A percentile compares a stretch with the other conserved stretches of the same genome.
These are phyloP conservation scores for Parthenolecanium corni DNA, from an alignment of 2,888 invertebrate species.

Conservation along the genomic window DNA sequence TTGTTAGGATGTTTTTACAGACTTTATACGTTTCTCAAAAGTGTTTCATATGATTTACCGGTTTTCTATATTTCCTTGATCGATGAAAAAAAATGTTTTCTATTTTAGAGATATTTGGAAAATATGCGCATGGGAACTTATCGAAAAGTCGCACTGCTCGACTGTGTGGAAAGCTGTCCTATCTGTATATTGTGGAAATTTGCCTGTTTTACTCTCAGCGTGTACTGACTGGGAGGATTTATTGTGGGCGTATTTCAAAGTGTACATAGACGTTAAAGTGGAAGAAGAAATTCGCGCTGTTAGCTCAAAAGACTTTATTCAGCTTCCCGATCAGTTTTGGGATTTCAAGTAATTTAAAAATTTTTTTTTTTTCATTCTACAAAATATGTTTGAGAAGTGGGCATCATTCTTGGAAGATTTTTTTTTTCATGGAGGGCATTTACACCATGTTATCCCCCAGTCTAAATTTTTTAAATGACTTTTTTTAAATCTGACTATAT, in stretches of 20 bases:
- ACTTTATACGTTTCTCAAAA: not conserved
- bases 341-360: constrained; percentile 44
- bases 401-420: too few species aligned
- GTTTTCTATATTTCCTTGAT: constrained; percentile 1
- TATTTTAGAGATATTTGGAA: constrained; percentile 45
- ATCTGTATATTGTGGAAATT: constrained; percentile 70
- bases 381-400: too few species aligned
- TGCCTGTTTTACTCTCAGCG: constrained; percentile 60
- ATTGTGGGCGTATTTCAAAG: constrained; percentile 75
- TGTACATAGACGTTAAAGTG: constrained; percentile 70
- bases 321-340: constrained; percentile 58
- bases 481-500: too few species aligned
- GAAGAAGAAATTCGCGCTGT: constrained; percentile 59
- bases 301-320: constrained; percentile 44
- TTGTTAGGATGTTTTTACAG: constrained; percentile 35
- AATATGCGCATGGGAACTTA: constrained; percentile 45
- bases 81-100: not conserved
- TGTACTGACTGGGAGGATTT: constrained; percentile 78
- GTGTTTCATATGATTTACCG: constrained; percentile 7
- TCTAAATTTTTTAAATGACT: too few species aligned
- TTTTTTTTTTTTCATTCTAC: too few species aligned
- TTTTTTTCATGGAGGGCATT: too few species aligned
- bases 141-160: constrained; percentile 37
- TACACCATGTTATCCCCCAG: too few species aligned
- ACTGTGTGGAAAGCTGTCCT: constrained; percentile 38